A percentile compares a stretch with the other conserved stretches of the same genome.
Conservation (phyloP, 2,113 vertebrate genomes). For the Microcebus griseorufus region DNA sequence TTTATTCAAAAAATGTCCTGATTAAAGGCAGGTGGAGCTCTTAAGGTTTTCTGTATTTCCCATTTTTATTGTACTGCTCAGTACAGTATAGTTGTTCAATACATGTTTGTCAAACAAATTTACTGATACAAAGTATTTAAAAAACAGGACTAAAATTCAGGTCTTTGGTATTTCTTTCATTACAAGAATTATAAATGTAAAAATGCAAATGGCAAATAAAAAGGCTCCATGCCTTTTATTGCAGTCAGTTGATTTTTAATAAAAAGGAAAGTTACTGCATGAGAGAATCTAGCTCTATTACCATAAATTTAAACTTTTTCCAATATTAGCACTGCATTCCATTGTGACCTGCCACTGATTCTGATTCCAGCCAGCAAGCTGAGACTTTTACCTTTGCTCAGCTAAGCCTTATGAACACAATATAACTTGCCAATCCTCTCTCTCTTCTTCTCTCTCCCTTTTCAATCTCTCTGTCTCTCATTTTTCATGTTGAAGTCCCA, state of each 20-base stretch:
- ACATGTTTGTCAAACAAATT: neutral
- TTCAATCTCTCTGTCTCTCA: neutral
- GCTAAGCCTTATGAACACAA: neutral
- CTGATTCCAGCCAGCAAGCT: neutral
- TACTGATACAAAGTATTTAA: neutral
- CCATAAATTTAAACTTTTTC: slow-evolving; percentile 42
- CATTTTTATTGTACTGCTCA: neutral
- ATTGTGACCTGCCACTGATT: neutral
- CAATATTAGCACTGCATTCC: slow-evolving; percentile 26
- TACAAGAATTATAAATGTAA: slow-evolving; percentile 23
- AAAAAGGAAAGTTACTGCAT: slow-evolving; percentile 38
- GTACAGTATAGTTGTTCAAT: neutral
- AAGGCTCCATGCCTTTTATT: slow-evolving; percentile 43
- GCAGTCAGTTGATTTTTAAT: slow-evolving; percentile 59
- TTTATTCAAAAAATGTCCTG: neutral
- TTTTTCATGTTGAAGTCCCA: slow-evolving; percentile 27
- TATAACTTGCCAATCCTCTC: neutral
- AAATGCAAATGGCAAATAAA: slow-evolving; percentile 36
- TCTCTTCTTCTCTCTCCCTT: neutral
- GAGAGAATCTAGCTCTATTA: slow-evolving; percentile 23
- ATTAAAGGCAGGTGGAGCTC: neutral
- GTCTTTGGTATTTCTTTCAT: neutral
- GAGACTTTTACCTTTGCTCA: slow-evolving; percentile 15
- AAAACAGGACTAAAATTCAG: neutral
- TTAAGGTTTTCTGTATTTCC: neutral